phyloP scores from a whole-genome alignment of 1,140 invertebrate species.

The Hylaeus volcanicus region DNA sequence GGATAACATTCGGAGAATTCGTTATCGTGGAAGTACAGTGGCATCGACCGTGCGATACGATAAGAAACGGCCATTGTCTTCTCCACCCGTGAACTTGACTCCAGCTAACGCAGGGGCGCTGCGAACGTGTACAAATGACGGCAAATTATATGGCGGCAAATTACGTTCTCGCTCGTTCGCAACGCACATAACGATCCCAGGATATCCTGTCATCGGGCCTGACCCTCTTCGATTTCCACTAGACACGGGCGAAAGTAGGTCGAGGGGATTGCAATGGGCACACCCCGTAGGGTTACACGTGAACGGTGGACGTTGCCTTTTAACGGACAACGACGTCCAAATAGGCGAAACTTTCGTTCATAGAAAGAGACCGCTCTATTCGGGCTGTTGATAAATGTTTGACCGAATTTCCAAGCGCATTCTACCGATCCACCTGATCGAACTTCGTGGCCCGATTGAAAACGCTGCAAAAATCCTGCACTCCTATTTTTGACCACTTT shows the following conservation, averaged over 20 bases:
- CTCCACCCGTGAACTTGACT: conserved; percentile 26
- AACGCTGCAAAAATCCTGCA: too few species aligned
- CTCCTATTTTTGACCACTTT: too few species aligned
- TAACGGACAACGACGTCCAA: conserved; percentile 25
- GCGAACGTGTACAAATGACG: neutral
- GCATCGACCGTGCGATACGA: conserved; percentile 26
- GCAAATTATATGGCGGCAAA: conserved; percentile 29
- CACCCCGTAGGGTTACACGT: conserved; percentile 25
- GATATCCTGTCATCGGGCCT: conserved; percentile 50
- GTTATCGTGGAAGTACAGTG: conserved; percentile 7
- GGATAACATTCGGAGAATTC: neutral
- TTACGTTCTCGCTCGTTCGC: conserved; percentile 30
- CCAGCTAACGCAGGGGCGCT: neutral
- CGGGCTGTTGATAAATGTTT: neutral
- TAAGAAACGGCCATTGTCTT: conserved; percentile 33
- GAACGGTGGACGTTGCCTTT: conserved; percentile 10
- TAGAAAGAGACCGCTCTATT: neutral
- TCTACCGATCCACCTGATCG: too few species aligned
- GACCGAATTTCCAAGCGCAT: too few species aligned
- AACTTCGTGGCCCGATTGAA: too few species aligned
- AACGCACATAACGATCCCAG: conserved; percentile 27
- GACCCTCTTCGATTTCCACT: conserved; percentile 51
- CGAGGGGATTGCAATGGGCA: conserved; percentile 40
- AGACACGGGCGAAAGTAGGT: conserved; percentile 39
- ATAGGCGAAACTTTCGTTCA: conserved; percentile 1